Conservation (phyloP, 2,888 invertebrate genomes). For the Siphlonurus alternatus region DNA sequence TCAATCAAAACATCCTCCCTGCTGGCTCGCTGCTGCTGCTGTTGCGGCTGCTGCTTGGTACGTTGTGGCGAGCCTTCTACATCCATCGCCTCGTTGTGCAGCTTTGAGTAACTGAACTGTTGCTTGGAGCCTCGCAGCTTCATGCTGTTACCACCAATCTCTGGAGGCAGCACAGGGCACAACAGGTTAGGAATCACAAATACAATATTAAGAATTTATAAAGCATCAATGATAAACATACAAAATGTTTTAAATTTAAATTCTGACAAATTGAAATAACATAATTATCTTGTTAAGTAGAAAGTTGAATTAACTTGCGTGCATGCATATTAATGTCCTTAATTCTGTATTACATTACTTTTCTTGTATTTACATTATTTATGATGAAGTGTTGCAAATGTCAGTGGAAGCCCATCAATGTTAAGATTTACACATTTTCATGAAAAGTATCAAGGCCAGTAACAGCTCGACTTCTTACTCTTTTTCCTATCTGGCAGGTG, state of each 20-base stretch:
- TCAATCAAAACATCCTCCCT: constrained; percentile 51
- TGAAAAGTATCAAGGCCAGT: too few species aligned
- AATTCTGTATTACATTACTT: too few species aligned
- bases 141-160: not conserved
- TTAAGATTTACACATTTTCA: too few species aligned
- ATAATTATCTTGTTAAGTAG: too few species aligned
- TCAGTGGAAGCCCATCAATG: too few species aligned
- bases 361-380: too few species aligned
- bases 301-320: too few species aligned
- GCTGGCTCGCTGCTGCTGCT: constrained; percentile 22
- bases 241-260: too few species aligned
- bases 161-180: not conserved
- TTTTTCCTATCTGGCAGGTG: constrained; percentile 31
- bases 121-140: not conserved
- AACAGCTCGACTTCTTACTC: constrained; percentile 10
- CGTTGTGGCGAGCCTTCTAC: constrained; percentile 21
- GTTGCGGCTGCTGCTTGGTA: constrained; percentile 15
- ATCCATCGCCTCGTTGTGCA: constrained; percentile 46
- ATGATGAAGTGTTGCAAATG: too few species aligned
- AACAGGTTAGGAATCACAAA: not conserved
- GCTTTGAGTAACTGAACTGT: constrained; percentile 68
- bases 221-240: too few species aligned
- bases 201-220: not conserved
- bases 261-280: too few species aligned
- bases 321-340: too few species aligned